Base-by-base conservation (phyloP, 2,888 invertebrate genomes). In the Cheilosia vernalis region DNA sequence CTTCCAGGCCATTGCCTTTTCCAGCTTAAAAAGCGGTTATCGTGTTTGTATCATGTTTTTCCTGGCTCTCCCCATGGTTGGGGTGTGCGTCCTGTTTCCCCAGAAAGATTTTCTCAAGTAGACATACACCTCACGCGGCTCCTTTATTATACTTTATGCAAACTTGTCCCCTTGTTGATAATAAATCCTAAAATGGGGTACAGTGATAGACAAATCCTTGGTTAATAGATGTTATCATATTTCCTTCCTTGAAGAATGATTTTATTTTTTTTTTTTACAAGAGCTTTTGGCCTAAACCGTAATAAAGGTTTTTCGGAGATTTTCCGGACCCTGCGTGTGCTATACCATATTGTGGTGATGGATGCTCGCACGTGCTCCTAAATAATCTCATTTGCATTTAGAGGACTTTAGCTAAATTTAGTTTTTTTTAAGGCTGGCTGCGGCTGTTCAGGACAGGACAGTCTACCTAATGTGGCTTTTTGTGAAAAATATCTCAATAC, bases 161-260 rank as follows among this genome's bases (percentile, higher is more conserved):
- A 77, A 77, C 69, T 44, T 37, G 55, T 69, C 37, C 67, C 40
- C 77, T 77, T 77, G 69, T 77, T 61, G 33, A 69, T 61, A 60
- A 69, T 63, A 69, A 69, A 61, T 61, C 77, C 55, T 77, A 67
- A 44, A 53, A 77, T 30, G 27, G 53, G 58, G 66, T 74, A 49
- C 56, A 19, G 30, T 15, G 49, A 47, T 56, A 74, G 74, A 66
- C 56, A 56, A 74, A 66, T 74, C 49, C 40, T 49, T 51, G 49
- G 40, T 27, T 74, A 66, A 74, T 74, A 64, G 56, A 47, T 58
- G 74, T 58, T 66, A 66, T 74, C 74, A 56, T 74, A 58, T 58
- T 58, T 40, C 47, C 56, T 58, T 40, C 47, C 56, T 27, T 58
- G 33, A 9, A 10, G 47, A 66, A 44, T 64, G 74, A 19, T 24